Evolutionary conservation across 1,140 invertebrate species (phyloP), one percentile per base, ranked within the genome.

Genomic region (Drosophila setifemur): DNA sequence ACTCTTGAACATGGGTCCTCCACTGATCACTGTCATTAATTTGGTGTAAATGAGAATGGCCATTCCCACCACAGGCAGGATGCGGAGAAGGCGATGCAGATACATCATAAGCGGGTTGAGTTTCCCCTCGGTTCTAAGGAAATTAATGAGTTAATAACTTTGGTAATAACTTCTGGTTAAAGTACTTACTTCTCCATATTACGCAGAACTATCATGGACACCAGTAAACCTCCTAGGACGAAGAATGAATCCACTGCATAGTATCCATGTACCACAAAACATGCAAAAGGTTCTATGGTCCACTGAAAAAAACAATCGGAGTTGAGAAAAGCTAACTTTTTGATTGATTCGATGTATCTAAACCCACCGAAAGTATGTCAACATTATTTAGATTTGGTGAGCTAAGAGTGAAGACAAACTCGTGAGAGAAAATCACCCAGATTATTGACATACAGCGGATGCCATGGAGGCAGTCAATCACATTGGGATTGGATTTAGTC

Each of bases 191-290:
- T 91, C 45, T 94, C 93, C 39, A 95, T 89, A 75, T 94, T 92
- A n/a, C 93, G 90, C 6, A 95, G 89, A 0, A 94, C 78, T 26
- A 94, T 91, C 58, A 93, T 91, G 58, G 92, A 91, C 72, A 95
- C 92, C 25, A 95, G 90, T 69, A 95, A 93, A 2, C 94, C 94
- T 77, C 94, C 93, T 1, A 95, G 73, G 48, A 94, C 91, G 16
- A 95, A 90, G 85, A 95, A 95, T 7, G 93, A 93, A 69, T 95
- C 94, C 6, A 95, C 94, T 3, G 94, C 81, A 3, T 94, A 89
- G 0, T 92, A 91, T 2, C 92, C 93, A 68, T 92, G 92, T 1
- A 93, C 35, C 2, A 91, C 64, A 14, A 93, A 92, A 54, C 92
- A 93, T 1, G 92, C 90, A 63, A 3, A 93, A 91, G 19, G 92